phyloP scores from a whole-genome alignment of 2,888 invertebrate genomes.

The Netelia inedita region DNA sequence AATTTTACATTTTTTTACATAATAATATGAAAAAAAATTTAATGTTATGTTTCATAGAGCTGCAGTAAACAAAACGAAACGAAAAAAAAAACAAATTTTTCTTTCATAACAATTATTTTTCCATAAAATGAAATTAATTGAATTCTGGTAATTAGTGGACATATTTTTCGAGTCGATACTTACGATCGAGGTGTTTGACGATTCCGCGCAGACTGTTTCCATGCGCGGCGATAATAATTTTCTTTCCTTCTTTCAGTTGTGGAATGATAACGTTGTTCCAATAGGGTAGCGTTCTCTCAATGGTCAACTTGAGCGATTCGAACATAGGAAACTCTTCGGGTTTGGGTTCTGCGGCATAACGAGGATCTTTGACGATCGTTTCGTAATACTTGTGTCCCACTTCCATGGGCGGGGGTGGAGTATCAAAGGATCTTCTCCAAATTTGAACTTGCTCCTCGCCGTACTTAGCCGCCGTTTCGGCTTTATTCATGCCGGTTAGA shows the following conservation, averaged over 20 bases:
- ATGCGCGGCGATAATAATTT: conserved; percentile 93
- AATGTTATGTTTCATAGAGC: neutral
- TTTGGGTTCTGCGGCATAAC: conserved; percentile 91
- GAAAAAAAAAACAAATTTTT: conserved; percentile 16
- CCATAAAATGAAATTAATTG: neutral
- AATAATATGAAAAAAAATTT: neutral
- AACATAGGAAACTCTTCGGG: conserved; percentile 92
- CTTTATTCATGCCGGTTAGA: conserved; percentile 93
- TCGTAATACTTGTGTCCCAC: conserved; percentile 91
- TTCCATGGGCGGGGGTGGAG: conserved; percentile 93
- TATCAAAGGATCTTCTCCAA: conserved; percentile 94
- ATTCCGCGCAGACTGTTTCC: conserved; percentile 95
- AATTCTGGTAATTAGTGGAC: neutral
- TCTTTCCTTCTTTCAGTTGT: conserved; percentile 92
- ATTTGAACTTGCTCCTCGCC: conserved; percentile 94
- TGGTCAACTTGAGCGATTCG: conserved; percentile 93
- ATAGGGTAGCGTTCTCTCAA: conserved; percentile 93
- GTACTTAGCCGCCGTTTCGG: conserved; percentile 93
- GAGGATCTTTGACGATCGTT: conserved; percentile 91
- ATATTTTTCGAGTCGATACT: no score
- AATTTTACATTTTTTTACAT: neutral
- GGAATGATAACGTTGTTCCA: conserved; percentile 95
- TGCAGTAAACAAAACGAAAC: conserved; percentile 1
- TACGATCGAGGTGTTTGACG: conserved; percentile 94
- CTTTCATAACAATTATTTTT: neutral